Conservation (phyloP, 2,113 vertebrate species). For the Machaerirhynchus nigripectus region DNA sequence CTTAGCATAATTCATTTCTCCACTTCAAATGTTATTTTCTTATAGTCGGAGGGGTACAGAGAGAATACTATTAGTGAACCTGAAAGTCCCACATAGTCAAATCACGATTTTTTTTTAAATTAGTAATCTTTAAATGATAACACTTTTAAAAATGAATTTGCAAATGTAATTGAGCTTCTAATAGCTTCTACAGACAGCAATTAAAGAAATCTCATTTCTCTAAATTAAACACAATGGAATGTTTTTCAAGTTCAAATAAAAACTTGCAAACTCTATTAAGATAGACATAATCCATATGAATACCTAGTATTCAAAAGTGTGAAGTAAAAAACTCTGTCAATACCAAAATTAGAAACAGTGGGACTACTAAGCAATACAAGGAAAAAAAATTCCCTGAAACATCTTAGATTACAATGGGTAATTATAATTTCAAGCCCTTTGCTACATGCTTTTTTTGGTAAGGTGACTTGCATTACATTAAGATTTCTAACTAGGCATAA, state of each 20-base stretch:
- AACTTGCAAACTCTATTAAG: constrained; percentile 65
- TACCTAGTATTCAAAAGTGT: constrained; percentile 17
- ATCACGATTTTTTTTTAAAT: constrained; percentile 32
- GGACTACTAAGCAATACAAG: neutral
- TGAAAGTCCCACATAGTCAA: neutral
- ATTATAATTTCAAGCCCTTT: neutral
- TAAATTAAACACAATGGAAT: constrained; percentile 77
- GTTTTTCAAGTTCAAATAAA: constrained; percentile 74
- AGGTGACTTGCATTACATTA: neutral
- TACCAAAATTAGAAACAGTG: constrained; percentile 4
- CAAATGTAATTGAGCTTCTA: constrained; percentile 75
- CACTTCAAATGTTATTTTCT: neutral
- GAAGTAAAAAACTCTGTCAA: neutral
- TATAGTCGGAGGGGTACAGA: neutral
- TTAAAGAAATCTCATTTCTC: constrained; percentile 78
- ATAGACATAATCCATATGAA: constrained; percentile 36
- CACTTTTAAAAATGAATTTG: constrained; percentile 69
- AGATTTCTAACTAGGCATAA: neutral
- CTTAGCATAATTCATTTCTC: constrained; percentile 29
- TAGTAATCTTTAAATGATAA: constrained; percentile 67
- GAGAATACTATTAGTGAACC: neutral
- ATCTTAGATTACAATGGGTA: neutral
- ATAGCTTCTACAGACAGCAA: constrained; percentile 74
- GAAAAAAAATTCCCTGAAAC: neutral
- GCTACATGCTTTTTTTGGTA: neutral